Percentiles rank a stretch among this genome's conserved stretches.
phyloP scores from a whole-genome alignment of 2,888 invertebrate genomes.

The Lysandra coridon region DNA sequence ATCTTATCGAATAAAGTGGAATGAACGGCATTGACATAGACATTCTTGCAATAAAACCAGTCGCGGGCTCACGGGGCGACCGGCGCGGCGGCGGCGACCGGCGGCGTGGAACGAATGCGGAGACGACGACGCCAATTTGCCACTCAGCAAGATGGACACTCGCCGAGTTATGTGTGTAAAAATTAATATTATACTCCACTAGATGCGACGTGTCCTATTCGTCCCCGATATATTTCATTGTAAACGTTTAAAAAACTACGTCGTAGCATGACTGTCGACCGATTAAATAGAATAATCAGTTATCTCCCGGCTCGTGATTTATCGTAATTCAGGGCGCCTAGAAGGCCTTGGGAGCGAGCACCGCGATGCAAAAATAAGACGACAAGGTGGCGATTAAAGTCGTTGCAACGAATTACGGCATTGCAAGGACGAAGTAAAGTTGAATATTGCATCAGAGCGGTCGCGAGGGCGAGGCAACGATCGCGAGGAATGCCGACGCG shows the following conservation, averaged over 20 bases:
- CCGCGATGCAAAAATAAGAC: constrained; percentile 69
- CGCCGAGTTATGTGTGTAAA: constrained; percentile 65
- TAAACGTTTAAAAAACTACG: constrained; percentile 37
- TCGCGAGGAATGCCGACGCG: constrained; percentile 73
- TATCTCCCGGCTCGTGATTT: constrained; percentile 49
- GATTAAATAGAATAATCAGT: constrained; percentile 55
- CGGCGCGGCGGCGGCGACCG: constrained; percentile 43
- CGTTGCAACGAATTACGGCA: constrained; percentile 80
- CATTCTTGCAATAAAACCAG: constrained; percentile 48
- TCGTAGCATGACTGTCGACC: constrained; percentile 44
- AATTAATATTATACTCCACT: constrained; percentile 61
- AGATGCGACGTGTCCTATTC: constrained; percentile 49
- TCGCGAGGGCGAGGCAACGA: constrained; percentile 72
- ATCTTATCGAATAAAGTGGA: constrained; percentile 42
- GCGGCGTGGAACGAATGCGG: constrained; percentile 63
- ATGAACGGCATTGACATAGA: constrained; percentile 61
- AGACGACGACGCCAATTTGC: constrained; percentile 69
- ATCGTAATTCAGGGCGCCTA: constrained; percentile 66
- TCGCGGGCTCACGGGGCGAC: constrained; percentile 61
- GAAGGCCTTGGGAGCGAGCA: constrained; percentile 66
- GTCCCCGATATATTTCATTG: constrained; percentile 47
- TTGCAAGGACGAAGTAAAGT: constrained; percentile 80
- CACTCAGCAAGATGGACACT: constrained; percentile 65
- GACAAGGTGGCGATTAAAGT: constrained; percentile 68
- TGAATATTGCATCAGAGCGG: constrained; percentile 79